Conservation (phyloP, 2,888 invertebrate species). For the Cotesia congregata region DNA sequence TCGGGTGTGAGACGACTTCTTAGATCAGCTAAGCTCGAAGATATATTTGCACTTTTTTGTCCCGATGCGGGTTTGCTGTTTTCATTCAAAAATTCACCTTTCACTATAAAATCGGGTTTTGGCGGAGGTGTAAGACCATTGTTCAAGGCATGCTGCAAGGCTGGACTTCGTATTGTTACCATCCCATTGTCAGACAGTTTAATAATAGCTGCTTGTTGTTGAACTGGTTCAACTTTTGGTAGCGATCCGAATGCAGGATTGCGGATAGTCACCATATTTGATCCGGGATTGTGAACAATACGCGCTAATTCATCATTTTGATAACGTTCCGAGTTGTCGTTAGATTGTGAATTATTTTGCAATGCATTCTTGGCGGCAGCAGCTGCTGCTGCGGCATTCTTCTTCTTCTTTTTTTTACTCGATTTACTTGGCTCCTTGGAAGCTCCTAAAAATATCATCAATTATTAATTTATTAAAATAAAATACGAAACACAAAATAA, state of each 20-base stretch:
- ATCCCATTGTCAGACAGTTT: conserved; percentile 81
- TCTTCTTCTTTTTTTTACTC: conserved; percentile 72
- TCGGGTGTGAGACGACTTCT: conserved; percentile 60
- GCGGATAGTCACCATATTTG: conserved; percentile 82
- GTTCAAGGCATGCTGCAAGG: conserved; percentile 72
- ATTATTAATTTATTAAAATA: too few species aligned
- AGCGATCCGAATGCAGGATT: conserved; percentile 84
- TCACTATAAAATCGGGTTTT: conserved; percentile 67
- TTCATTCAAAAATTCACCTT: conserved; percentile 58
- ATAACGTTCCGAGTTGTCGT: conserved; percentile 49
- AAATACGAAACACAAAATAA: too few species aligned
- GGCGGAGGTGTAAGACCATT: conserved; percentile 66
- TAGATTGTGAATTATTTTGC: background rate
- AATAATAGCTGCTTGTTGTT: conserved; percentile 78
- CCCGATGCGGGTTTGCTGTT: conserved; percentile 45
- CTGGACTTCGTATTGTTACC: conserved; percentile 87
- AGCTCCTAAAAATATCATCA: conserved; percentile 42
- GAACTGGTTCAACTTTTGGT: conserved; percentile 69
- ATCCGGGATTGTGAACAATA: conserved; percentile 69
- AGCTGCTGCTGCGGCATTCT: conserved; percentile 55
- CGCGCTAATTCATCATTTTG: conserved; percentile 66
- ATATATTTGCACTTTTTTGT: conserved; percentile 56
- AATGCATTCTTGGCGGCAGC: conserved; percentile 34
- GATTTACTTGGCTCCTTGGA: conserved; percentile 71
- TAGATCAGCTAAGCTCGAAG: conserved; percentile 63